Evolutionary conservation across 2,113 vertebrate genomes (phyloP), one percentile per base, ranked within the genome.

Genomic region (Noturus placidus): DNA sequence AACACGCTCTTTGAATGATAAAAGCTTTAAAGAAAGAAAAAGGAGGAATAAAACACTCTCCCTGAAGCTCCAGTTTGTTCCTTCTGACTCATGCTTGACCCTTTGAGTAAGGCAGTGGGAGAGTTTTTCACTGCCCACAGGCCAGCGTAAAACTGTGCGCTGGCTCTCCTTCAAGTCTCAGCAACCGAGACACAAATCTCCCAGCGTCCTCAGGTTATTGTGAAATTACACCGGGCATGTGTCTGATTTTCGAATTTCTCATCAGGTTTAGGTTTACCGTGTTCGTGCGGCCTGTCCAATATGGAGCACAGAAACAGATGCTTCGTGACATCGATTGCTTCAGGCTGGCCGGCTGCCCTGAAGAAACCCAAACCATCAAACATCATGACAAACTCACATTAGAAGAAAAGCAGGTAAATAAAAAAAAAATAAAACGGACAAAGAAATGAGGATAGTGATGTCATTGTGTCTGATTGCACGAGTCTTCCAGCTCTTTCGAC

Each of bases 321-420:
- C 59, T 76, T 19, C 35, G 27, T 86, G 25, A 86, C 83, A 89
- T 84, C 54, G 87, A 91, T 88, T 88, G 83, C 80, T 86, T 87
- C 25, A 14, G 87, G 77, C 84, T 86, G 54, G 77, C 76, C 76
- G 82, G 69, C 83, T 88, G 86, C 83, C 82, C 56, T 42, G 56
- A 87, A 74, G 86, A 87, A 87, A 79, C 82, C 86, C 82, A 83
- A 88, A 85, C 86, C 57, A 82, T 56, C 35, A 85, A 81, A 89
- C 87, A 84, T 78, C 79, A 82, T 82, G 82, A 81, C 72, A 86
- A 57, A 81, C 87, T 78, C 30, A 22, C 63, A 70, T 35, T 33
- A 77, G 27, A 67, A 63, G n/a, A 76, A 70, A 46, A 69, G 27
- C 3, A 63, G 57, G 11, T 33, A 33, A n/a, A 27, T n/a, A 35